Evolutionary conservation across 53 echinoderm and acorn worm genomes (phyloP).

Genomic region (Actinopyga echinites): DNA sequence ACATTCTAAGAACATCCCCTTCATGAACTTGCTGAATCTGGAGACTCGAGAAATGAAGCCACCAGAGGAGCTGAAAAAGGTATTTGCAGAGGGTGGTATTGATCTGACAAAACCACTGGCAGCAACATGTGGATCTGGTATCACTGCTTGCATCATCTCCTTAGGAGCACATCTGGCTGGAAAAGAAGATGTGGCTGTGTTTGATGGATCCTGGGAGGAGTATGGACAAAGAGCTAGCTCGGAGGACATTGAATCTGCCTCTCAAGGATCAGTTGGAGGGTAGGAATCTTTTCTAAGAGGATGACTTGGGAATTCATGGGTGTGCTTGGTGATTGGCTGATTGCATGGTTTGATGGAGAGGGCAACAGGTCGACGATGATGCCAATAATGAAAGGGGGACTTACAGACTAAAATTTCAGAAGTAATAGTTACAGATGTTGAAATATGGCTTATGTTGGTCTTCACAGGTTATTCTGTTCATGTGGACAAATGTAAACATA

Average conservation of each 20-base stretch:
- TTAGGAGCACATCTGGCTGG: conserved; percentile 76
- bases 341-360: no score
- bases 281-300: neutral
- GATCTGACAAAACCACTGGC: conserved; percentile 75
- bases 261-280: neutral
- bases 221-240: conserved; percentile 57
- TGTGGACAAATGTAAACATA: no score
- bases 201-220: conserved; percentile 94
- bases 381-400: no score
- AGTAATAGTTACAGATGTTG: no score
- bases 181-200: conserved; percentile 76
- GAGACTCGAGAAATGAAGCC: conserved; percentile 63
- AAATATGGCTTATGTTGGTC: no score
- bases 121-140: conserved; percentile 76
- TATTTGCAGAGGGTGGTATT: conserved; percentile 67
- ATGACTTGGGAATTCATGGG: no score
- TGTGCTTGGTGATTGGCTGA: no score
- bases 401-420: no score
- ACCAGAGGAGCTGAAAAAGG: conserved; percentile 58
- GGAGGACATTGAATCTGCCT: conserved; percentile 52
- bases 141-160: conserved; percentile 80
- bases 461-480: no score
- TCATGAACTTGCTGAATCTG: conserved; percentile 51
- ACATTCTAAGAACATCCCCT: conserved; percentile 71
- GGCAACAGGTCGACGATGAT: no score